Conservation (phyloP, 2,888 invertebrate species). For the Rhingia rostrata region DNA sequence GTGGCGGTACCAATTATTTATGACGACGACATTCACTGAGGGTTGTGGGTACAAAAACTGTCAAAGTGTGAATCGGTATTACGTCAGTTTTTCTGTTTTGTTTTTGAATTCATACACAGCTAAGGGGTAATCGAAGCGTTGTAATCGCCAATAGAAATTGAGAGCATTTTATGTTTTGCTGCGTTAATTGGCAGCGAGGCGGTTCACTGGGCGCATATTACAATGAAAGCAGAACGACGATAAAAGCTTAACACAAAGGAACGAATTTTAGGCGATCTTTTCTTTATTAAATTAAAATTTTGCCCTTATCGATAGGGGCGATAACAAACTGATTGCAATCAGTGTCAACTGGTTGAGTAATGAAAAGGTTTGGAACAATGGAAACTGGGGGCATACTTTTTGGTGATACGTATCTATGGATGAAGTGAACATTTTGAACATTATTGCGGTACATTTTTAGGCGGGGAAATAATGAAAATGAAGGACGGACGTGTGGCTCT, state of each 20-base stretch:
- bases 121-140: not conserved
- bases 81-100: constrained; percentile 6
- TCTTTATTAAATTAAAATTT: constrained; percentile 1
- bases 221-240: constrained; percentile 3
- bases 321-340: constrained; percentile 24
- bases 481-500: too few species aligned
- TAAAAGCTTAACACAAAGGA: not conserved
- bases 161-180: constrained; percentile 1
- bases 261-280: not conserved
- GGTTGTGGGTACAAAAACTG: constrained; percentile 4
- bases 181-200: constrained; percentile 11
- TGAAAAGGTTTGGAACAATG: not conserved
- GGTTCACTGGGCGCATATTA: not conserved
- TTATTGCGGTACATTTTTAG: constrained; percentile 4
- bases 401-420: not conserved
- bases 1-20: constrained; percentile 1
- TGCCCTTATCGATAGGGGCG: constrained; percentile 15
- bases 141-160: constrained; percentile 15
- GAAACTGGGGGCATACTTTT: constrained; percentile 8
- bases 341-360: constrained; percentile 19
- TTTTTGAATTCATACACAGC: not conserved
- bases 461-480: not conserved
- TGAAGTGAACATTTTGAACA: not conserved
- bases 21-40: not conserved
- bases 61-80: constrained; percentile 1